Base-by-base conservation (phyloP, 2,113 vertebrate species). In the Rhea americana region DNA sequence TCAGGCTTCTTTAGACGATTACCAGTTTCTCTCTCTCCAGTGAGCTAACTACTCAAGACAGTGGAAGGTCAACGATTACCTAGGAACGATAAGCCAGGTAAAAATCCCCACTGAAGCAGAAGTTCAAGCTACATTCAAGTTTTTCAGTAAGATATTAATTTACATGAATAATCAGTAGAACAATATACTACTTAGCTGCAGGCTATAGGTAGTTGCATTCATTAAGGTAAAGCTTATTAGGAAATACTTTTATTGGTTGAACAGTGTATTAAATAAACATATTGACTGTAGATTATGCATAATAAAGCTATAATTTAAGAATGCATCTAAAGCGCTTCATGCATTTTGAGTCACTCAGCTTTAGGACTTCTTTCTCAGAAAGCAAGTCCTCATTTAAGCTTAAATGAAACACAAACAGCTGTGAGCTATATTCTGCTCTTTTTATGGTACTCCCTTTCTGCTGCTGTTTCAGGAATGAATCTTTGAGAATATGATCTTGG, bases 21-120 rank as follows among this genome's bases (percentile, higher is more conserved):
- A 87, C 45, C 95, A 68, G 88, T 13, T 47, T 58, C 73, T 77
- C 35, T 70, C 63, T 88, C 94, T 41, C 82, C 91, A 87, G 90
- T 2, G 90, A 95, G 82, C 68, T 39, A 71, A 47, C 6, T 14
- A 50, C 63, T 94, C 78, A 9, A 87, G 79, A 61, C 0, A 63
- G 81, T 0, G n/a, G 91, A 91, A 94, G 79, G 86, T 80, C 90
- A 94, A 48, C 56, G 25, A 56, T 37, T 22, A 75, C 58, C 75
- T 56, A 3, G 85, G 12, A 19, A 39, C 65, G 88, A 91, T 85
- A 93, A 94, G 22, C 11, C 86, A 93, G 90, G 80, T 51, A 67
- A 63, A 82, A 51, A 17, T 63, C 37, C 50, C 19, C n/a, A 14
- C 9, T 11, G 2, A 85, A 25, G 48, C 43, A 72, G 13, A 81